phyloP scores from a whole-genome alignment of 2,888 invertebrate species.

The Acrobasis suavella region DNA sequence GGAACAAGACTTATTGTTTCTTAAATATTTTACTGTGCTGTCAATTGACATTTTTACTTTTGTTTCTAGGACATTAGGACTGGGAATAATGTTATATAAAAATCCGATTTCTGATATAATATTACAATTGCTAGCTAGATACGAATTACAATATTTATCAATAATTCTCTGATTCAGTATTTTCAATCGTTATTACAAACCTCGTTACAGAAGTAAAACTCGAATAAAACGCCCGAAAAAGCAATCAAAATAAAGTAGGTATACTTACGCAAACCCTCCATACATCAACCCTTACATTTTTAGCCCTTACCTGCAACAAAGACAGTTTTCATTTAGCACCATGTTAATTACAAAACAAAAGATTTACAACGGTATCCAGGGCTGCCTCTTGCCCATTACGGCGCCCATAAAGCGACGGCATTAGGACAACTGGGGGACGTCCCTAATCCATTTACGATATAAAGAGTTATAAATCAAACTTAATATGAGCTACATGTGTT shows the following conservation, averaged over 20 bases:
- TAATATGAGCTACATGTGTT: conserved; percentile 81
- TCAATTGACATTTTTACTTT: too few relatives aligned
- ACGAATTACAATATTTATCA: too few relatives aligned
- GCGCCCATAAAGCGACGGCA: conserved; percentile 65
- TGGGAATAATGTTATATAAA: too few relatives aligned
- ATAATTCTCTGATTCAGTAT: too few relatives aligned
- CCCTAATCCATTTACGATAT: conserved; percentile 82
- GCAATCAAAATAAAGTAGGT: conserved; percentile 9
- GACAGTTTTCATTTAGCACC: conserved; percentile 47
- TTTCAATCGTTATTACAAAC: too few relatives aligned
- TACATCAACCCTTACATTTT: conserved; percentile 5
- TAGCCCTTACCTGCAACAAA: conserved; percentile 64
- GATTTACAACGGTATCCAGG: conserved; percentile 42
- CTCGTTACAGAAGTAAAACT: too few relatives aligned
- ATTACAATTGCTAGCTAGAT: too few relatives aligned
- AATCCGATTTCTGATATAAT: too few relatives aligned
- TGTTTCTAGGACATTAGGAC: too few relatives aligned
- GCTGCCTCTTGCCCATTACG: conserved; percentile 54
- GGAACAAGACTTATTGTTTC: too few relatives aligned
- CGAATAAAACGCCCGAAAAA: neutral
- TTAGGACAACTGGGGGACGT: conserved; percentile 57
- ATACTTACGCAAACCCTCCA: conserved; percentile 3
- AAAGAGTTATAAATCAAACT: conserved; percentile 81
- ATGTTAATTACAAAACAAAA: conserved; percentile 55
- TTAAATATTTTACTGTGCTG: too few relatives aligned